Base-by-base conservation (phyloP, 2,888 invertebrate genomes). In the Diarsia mendica region DNA sequence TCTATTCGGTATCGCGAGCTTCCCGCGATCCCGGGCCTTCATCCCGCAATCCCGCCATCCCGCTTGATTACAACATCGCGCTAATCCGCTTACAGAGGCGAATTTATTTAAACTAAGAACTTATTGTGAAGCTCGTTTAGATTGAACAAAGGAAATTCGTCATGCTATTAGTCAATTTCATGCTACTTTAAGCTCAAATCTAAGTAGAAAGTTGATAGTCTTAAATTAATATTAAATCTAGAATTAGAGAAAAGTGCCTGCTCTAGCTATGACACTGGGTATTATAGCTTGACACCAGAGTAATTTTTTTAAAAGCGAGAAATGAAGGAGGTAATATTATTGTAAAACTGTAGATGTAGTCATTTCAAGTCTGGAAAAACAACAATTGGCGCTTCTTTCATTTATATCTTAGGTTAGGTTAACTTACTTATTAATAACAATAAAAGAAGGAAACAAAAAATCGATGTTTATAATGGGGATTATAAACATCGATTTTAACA, bases 11-110 rank as follows among this genome's bases (percentile, higher is more conserved):
- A 74, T 79, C 77, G 80, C 80, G 67, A 78, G 83, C 88, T 87
- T 87, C 87, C 84, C 89, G 86, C 89, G 53, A 39, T 61, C 70
- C 70, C 69, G 78, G n/a, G n/a, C n/a, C n/a, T n/a, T 51, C 33
- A 55, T 55, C 23, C 55, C 58, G 28, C 89, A 49, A 46, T 51
- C 51, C 55, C 58, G 28, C 89, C 58, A 46, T 51, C 51, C 70
- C 71, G 76, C 71, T 92, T 91, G 91, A 91, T 91, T 90, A 91
- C 88, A 67, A 58, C 85, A 86, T 88, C 77, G 86, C 85, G 80
- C 69, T 89, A 90, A 90, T 85, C 86, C 77, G 77, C 80, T 84
- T 83, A 75, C 44, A 9, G 13, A 39, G 39, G 13, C 15, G 68
- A 23, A 71, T 73, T 75, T 60, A 73, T 65, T 83, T 69, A 68